Conservation (phyloP, 2,888 invertebrate genomes). For the Andrena bucephala region DNA sequence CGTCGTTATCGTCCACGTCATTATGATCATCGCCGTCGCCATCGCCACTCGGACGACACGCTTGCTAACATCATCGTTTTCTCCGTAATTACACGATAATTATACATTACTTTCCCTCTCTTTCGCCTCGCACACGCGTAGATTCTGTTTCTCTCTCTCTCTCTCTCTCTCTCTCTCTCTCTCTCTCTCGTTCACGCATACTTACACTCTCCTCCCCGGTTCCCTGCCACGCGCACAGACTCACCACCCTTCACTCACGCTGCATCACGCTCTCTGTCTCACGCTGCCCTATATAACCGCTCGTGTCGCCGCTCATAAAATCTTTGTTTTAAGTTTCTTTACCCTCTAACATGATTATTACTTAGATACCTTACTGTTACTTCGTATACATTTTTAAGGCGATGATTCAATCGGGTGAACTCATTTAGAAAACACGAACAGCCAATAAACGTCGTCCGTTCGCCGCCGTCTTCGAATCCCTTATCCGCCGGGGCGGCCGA, state of each 20-base stretch:
- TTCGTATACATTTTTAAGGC: constrained; percentile 86
- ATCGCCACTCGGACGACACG: constrained; percentile 62
- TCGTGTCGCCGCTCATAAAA: constrained; percentile 82
- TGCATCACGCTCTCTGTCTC: constrained; percentile 39
- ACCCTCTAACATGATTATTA: constrained; percentile 84
- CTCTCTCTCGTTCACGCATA: constrained; percentile 17
- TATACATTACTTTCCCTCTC: constrained; percentile 78
- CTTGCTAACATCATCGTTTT: constrained; percentile 69
- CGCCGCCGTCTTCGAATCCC: constrained; percentile 56
- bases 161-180: constrained; percentile 28
- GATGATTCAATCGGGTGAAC: constrained; percentile 85
- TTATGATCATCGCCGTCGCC: constrained; percentile 36
- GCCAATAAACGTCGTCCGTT: constrained; percentile 79
- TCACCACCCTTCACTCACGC: constrained; percentile 41
- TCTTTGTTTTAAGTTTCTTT: constrained; percentile 80
- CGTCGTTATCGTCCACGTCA: neutral
- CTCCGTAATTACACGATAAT: constrained; percentile 82
- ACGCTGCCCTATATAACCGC: constrained; percentile 62
- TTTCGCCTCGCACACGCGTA: constrained; percentile 58
- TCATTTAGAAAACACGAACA: constrained; percentile 83
- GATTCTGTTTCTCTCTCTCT: constrained; percentile 44
- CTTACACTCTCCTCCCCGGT: constrained; percentile 16
- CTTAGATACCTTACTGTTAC: constrained; percentile 85
- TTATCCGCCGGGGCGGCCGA: constrained; percentile 27
- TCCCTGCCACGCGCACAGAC: constrained; percentile 44